Evolutionary conservation across 2,888 invertebrate genomes (phyloP).

Genomic region (Drosophila incognita): DNA sequence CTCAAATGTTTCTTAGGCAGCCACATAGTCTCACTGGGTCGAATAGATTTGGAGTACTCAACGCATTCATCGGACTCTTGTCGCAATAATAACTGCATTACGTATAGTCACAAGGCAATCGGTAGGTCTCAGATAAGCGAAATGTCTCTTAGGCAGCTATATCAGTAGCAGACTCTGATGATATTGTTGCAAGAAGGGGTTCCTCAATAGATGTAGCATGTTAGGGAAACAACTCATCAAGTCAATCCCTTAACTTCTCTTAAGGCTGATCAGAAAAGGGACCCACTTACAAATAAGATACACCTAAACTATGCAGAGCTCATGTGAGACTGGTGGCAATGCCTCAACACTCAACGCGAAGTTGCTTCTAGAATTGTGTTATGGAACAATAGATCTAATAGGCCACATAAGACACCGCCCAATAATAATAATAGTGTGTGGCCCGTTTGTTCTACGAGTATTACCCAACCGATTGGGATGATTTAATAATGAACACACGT

Average conservation of each 20-base stretch:
- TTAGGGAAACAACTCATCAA: not conserved
- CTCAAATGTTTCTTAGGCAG: not conserved
- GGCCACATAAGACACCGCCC: not conserved
- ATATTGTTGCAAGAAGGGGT: not conserved
- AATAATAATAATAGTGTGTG: not conserved
- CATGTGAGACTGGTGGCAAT: not conserved
- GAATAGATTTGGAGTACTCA: not conserved
- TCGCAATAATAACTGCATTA: not conserved
- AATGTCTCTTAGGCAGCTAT: not conserved
- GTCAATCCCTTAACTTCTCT: not conserved
- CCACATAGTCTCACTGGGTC: not conserved
- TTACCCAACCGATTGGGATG: conserved; percentile 15
- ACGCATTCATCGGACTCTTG: not conserved
- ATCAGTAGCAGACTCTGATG: not conserved
- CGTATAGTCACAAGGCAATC: not conserved
- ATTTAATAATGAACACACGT: conserved; percentile 24
- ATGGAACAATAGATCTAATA: not conserved
- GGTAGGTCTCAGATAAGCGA: not conserved
- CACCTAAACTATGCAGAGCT: not conserved
- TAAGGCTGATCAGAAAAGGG: not conserved
- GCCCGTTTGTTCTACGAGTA: not conserved
- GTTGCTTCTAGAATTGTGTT: not conserved
- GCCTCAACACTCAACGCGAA: not conserved
- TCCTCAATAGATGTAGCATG: not conserved
- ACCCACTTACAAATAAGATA: not conserved